Evolutionary conservation across 2,113 vertebrate species (phyloP), one percentile per base, ranked within the genome.

Genomic region (Pachycephala philippinensis): DNA sequence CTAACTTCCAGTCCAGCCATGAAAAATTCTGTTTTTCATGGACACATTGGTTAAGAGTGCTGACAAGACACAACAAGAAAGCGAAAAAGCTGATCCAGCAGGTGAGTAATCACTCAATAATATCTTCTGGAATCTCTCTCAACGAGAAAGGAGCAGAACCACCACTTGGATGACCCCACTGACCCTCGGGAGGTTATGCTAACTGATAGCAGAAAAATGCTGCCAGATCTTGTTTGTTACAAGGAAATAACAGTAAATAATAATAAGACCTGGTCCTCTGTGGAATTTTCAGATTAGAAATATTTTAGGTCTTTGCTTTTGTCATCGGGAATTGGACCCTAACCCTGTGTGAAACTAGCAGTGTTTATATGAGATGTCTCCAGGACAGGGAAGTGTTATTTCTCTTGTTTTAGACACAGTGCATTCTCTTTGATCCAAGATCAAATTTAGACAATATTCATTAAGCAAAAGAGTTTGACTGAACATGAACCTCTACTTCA

Each of bases 381-480:
- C 60, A 86, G 60, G 79, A 77, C 0, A 0, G 31, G 31, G 65
- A 96, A 90, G 27, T 71, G 40, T 42, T 88, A 81, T 52, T 94
- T 72, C 64, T 96, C 60, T 31, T 64, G 22, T 93, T 79, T 80
- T 70, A 71, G 57, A 87, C 50, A 75, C 86, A 59, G 8, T n/a
- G 13, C 24, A 18, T 86, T 45, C 39, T 56, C 37, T 95, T 84
- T 95, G 61, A 95, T 85, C 27, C 33, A 87, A 84, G 82, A 89
- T 81, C 13, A 76, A 26, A 89, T 92, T 75, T 84, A 95, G 50
- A 61, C 69, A 85, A 60, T 44, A 90, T 42, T 70, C 47, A 91
- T 94, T 81, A 95, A 96, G 83, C n/a, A 70, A 87, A 85, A 74
- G 37, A 30, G 7, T 93, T 91, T 91, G 61, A 79, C 72, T 52